A percentile compares a stretch with the other conserved stretches of the same genome.
These are phyloP conservation scores for Oasisia sp. DNA, from an alignment of 2,888 invertebrate species.

Conservation along the genomic window DNA sequence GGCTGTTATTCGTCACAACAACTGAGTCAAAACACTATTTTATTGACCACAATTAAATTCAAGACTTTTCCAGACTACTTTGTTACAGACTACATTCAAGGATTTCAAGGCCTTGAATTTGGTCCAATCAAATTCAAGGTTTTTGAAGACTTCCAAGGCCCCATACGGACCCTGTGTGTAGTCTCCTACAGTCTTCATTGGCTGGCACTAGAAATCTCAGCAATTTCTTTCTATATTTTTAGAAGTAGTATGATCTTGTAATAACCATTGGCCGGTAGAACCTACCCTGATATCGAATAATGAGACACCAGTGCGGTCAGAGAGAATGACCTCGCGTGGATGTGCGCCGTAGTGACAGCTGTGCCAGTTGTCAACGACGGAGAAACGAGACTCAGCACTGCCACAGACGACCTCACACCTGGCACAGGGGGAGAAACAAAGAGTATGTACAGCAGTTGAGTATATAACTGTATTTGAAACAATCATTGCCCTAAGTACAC, in stretches of 20 bases:
- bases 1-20: no score
- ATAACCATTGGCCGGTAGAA: not conserved
- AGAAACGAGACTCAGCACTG: not conserved
- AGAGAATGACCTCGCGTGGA: not conserved
- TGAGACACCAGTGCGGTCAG: conserved; percentile 7
- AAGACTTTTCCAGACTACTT: no score
- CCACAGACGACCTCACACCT: not conserved
- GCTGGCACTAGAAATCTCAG: not conserved
- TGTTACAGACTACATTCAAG: no score
- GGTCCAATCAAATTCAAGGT: no score
- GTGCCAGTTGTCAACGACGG: not conserved
- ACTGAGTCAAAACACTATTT: no score
- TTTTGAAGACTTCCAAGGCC: no score
- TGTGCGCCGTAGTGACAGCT: not conserved
- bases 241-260: not conserved
- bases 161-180: no score
- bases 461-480: not conserved
- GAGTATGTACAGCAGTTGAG: not conserved
- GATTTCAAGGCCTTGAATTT: no score
- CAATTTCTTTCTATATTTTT: not conserved
- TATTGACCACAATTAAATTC: no score
- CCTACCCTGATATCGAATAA: not conserved
- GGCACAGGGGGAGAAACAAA: not conserved
- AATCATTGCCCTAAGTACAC: not conserved
- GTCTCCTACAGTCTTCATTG: no score